Evolutionary conservation across 2,113 vertebrate species (phyloP).

Genomic region (Morone chrysops): DNA sequence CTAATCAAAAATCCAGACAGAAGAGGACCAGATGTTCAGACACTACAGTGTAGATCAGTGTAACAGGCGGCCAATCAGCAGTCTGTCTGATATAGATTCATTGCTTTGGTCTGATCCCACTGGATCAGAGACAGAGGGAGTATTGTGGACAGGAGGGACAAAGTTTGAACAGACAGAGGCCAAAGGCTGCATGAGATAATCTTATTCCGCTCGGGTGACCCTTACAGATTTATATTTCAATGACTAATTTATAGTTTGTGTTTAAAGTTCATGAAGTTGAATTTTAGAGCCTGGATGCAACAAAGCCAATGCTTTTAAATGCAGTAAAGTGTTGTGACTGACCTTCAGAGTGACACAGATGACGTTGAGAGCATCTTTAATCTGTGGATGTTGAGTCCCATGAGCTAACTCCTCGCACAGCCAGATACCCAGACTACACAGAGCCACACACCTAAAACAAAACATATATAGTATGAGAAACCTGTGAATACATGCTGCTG

Average conservation of each 20-base stretch:
- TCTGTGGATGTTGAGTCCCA: constrained; percentile 94
- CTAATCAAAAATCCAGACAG: neutral
- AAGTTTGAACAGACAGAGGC: constrained; percentile 21
- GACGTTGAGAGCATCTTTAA: constrained; percentile 96
- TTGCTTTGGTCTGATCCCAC: constrained; percentile 52
- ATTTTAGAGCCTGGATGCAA: neutral
- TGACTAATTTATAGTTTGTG: neutral
- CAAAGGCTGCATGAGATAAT: neutral
- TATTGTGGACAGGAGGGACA: constrained; percentile 8
- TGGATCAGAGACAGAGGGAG: constrained; percentile 37
- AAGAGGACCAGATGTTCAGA: constrained; percentile 47
- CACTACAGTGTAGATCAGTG: constrained; percentile 16
- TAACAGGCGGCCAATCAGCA: constrained; percentile 12
- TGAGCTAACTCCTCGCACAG: constrained; percentile 96
- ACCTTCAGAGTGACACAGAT: constrained; percentile 99
- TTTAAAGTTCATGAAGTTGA: neutral
- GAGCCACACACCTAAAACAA: constrained; percentile 91
- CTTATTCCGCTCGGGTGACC: neutral
- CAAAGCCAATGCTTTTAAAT: neutral
- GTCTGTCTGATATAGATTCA: constrained; percentile 46
- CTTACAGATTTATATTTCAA: neutral
- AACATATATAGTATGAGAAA: neutral
- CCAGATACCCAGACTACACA: constrained; percentile 99
- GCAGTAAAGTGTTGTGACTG: constrained; percentile 26
- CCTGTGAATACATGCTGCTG: constrained; percentile 19